These are phyloP conservation scores for Adelphocoris suturalis DNA, from an alignment of 2,888 invertebrate species.

Conservation along the genomic window DNA sequence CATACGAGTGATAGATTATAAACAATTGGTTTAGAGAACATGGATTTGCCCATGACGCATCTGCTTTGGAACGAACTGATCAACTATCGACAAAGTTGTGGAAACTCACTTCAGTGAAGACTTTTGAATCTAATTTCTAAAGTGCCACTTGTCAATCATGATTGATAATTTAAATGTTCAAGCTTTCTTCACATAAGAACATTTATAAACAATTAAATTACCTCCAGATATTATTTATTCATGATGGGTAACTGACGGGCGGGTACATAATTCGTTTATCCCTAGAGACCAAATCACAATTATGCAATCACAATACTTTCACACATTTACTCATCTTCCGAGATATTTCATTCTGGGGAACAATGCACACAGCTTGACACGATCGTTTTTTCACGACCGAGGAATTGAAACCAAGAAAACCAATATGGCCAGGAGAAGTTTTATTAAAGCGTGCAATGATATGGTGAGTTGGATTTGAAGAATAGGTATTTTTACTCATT, in stretches of 20 bases:
- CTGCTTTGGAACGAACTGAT: too few species aligned
- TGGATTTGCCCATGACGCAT: too few species aligned
- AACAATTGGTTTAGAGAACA: too few species aligned
- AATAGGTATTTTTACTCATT: too few species aligned
- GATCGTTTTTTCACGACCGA: not conserved
- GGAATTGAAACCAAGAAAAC: not conserved
- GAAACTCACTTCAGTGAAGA: too few species aligned
- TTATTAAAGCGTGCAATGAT: constrained; percentile 27
- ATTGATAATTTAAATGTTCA: too few species aligned
- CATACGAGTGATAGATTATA: too few species aligned
- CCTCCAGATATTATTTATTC: not conserved
- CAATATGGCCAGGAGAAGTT: not conserved
- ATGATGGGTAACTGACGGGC: not conserved
- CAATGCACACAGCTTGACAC: not conserved
- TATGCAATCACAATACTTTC: not conserved
- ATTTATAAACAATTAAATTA: too few species aligned
- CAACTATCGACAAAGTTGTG: too few species aligned
- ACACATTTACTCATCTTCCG: constrained; percentile 34
- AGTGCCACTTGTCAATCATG: too few species aligned
- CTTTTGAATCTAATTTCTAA: too few species aligned
- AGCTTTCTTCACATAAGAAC: too few species aligned
- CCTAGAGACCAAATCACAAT: not conserved
- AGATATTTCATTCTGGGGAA: constrained; percentile 1
- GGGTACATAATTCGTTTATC: not conserved
- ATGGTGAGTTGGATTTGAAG: not conserved